Evolutionary conservation across 1,140 invertebrate genomes (phyloP).

Genomic region (Neoseiulus cucumeris): DNA sequence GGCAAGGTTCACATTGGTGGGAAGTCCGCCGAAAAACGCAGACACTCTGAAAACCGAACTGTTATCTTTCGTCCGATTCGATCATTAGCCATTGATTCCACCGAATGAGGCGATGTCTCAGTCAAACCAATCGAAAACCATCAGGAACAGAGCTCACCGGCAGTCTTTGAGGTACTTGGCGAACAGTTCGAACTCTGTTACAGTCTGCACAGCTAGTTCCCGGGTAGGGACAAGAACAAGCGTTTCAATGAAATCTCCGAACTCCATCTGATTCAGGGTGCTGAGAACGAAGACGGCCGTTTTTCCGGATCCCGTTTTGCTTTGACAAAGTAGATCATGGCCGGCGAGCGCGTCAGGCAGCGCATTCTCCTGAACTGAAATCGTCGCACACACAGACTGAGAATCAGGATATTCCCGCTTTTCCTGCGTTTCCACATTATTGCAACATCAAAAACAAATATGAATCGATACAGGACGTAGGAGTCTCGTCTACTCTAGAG

Average conservation of each 20-base stretch:
- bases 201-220: slow-evolving; percentile 37
- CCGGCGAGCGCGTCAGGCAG: slow-evolving; percentile 37
- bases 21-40: background rate
- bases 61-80: no score
- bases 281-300: slow-evolving; percentile 37
- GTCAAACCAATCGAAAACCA: no score
- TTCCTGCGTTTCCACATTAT: no score
- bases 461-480: no score
- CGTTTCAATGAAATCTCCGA: slow-evolving; percentile 28
- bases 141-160: background rate
- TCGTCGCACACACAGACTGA: no score
- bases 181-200: slow-evolving; percentile 32
- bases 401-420: no score
- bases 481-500: no score
- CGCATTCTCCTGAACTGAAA: slow-evolving; percentile 35
- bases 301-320: slow-evolving; percentile 39
- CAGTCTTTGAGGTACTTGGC: background rate
- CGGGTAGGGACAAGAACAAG: slow-evolving; percentile 36
- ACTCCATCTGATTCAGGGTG: slow-evolving; percentile 33
- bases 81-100: no score
- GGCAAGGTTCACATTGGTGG: background rate
- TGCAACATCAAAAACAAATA: no score
- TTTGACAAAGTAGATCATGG: slow-evolving; percentile 37
- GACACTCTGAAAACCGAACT: background rate
- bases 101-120: no score